Base-by-base conservation (phyloP, 2,113 vertebrate species). In the Machaerirhynchus nigripectus region DNA sequence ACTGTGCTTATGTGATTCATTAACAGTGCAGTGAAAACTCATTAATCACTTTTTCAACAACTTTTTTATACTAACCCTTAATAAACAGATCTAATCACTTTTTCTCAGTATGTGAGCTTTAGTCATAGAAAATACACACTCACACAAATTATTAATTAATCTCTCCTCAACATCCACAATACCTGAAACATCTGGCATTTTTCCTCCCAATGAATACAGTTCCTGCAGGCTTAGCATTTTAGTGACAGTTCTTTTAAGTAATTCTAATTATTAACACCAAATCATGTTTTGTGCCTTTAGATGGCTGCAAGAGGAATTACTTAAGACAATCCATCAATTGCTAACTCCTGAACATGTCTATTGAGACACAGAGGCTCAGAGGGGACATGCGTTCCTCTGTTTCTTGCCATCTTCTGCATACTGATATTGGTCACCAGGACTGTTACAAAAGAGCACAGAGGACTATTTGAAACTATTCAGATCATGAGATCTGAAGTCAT, bases 131-230 rank as follows among this genome's bases (percentile, higher is more conserved):
- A 93, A 94, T 40, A 78, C 61, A 64, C 85, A 89, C 73, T 97
- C 92, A 84, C 60, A 89, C 49, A 92, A 95, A 93, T 78, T 78
- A 95, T 89, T 84, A 96, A 96, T 96, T 94, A 95, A 96, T 94
- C 68, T 70, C 80, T 89, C 79, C 46, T 93, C 11, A 12, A 88
- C 64, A 82, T 82, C 71, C 71, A 74, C 76, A 50, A 23, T 76
- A 96, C 90, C 93, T 94, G 93, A 93, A 96, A 94, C 91, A 97
- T 87, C 88, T 97, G 97, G 93, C 78, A 86, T 84, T 94, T 82
- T 90, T 92, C 74, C 52, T 96, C 87, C 84, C 89, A 91, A 81
- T 93, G 83, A 92, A 75, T 69, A 87, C 30, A 49, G 35, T 73
- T 82, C 75, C 80, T 85, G 73, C 61, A 89, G 77, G 76, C 67